These are phyloP conservation scores for Stomorhina lunata DNA, from an alignment of 2,888 invertebrate genomes.

Conservation along the genomic window DNA sequence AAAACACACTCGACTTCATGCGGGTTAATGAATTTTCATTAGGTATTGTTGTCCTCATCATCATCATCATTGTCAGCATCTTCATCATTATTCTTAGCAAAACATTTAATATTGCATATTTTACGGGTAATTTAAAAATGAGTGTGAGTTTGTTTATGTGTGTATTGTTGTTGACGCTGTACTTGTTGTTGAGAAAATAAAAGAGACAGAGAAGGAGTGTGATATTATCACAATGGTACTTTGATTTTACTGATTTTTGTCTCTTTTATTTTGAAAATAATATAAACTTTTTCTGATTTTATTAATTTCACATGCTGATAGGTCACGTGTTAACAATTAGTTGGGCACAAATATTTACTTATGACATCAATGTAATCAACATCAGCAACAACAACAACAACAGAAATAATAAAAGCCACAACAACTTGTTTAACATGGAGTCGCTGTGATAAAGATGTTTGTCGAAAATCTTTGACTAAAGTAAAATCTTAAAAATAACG, in stretches of 20 bases:
- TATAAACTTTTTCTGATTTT: slow-evolving; percentile 58
- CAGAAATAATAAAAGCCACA: slow-evolving; percentile 13
- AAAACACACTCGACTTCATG: slow-evolving; percentile 65
- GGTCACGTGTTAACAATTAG: slow-evolving; percentile 77
- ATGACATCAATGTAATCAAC: slow-evolving; percentile 52
- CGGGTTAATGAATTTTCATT: slow-evolving; percentile 69
- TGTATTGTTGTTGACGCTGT: background rate
- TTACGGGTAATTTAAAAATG: slow-evolving; percentile 41
- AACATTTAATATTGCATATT: slow-evolving; percentile 42
- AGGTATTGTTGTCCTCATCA: slow-evolving; percentile 35
- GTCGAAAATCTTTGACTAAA: background rate
- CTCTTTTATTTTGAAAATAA: slow-evolving; percentile 6
- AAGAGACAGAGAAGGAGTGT: too few relatives aligned
- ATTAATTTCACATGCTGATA: slow-evolving; percentile 72
- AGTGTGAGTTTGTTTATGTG: background rate
- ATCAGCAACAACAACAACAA: background rate
- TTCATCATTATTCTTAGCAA: slow-evolving; percentile 18
- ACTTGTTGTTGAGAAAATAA: slow-evolving; percentile 30
- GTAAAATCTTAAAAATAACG: slow-evolving; percentile 22
- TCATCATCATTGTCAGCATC: slow-evolving; percentile 4
- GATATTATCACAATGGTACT: slow-evolving; percentile 58
- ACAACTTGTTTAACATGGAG: slow-evolving; percentile 31
- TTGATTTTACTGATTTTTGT: slow-evolving; percentile 31
- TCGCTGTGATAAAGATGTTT: background rate
- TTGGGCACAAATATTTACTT: slow-evolving; percentile 70